Evolutionary conservation across 2,888 invertebrate species (phyloP).

Genomic region (Trachelus troglodyta): DNA sequence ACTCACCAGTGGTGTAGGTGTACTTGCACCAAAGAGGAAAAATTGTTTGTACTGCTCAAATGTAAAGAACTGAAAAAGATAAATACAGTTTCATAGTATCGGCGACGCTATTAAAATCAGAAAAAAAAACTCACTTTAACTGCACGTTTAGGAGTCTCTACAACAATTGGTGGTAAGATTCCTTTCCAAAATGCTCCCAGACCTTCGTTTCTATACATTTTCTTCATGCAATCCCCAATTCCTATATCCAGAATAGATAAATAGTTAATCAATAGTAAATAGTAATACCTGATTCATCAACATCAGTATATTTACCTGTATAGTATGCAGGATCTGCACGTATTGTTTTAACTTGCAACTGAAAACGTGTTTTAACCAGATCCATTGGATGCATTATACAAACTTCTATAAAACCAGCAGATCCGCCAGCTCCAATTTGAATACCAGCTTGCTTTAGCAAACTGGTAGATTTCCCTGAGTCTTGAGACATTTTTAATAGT

Average conservation of each 20-base stretch:
- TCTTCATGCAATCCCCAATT: conserved; percentile 86
- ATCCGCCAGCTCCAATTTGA: conserved; percentile 89
- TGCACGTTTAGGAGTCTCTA: conserved; percentile 95
- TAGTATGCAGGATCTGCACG: conserved; percentile 59
- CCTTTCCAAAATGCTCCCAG: conserved; percentile 91
- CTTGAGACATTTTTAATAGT: conserved; percentile 25
- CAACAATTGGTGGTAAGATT: conserved; percentile 90
- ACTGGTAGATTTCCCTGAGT: conserved; percentile 21
- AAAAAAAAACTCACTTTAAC: conserved; percentile 73
- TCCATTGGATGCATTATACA: conserved; percentile 97
- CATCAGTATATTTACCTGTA: conserved; percentile 45
- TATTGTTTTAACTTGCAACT: conserved; percentile 73
- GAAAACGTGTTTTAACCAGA: conserved; percentile 90
- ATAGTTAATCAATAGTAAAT: not conserved
- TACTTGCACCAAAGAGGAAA: conserved; percentile 81
- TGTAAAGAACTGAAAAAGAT: conserved; percentile 78
- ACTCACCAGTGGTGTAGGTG: conserved; percentile 82
- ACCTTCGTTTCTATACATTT: conserved; percentile 91
- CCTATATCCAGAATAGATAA: conserved; percentile 68
- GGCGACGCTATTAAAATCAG: not conserved
- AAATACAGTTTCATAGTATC: not conserved
- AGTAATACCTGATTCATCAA: not conserved
- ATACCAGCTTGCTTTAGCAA: conserved; percentile 78
- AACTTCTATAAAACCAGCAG: conserved; percentile 92
- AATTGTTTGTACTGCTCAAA: conserved; percentile 93